These are phyloP conservation scores for Mechanitis mazaeus DNA, from an alignment of 2,888 invertebrate species.

Conservation along the genomic window DNA sequence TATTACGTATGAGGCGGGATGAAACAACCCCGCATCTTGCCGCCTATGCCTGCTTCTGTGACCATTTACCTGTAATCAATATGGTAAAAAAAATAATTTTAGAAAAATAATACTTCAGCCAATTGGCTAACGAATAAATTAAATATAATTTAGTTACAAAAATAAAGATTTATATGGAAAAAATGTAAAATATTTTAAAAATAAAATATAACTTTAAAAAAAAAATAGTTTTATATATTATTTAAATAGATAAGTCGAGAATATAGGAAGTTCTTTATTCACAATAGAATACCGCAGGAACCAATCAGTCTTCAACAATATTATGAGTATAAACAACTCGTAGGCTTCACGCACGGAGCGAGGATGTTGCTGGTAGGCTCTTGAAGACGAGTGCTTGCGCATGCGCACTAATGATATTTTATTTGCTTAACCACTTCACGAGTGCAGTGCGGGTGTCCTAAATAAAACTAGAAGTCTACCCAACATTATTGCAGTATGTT, in stretches of 20 bases:
- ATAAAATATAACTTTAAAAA: no score
- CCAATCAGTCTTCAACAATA: constrained; percentile 42
- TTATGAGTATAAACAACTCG: constrained; percentile 63
- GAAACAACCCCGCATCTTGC: constrained; percentile 84
- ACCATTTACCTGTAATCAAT: constrained; percentile 55
- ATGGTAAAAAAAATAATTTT: no score
- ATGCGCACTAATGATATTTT: constrained; percentile 22
- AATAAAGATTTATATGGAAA: no score
- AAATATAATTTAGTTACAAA: no score
- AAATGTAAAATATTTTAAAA: no score
- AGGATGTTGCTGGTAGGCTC: constrained; percentile 27
- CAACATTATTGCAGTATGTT: no score
- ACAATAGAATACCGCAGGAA: constrained; percentile 39
- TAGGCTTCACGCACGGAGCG: constrained; percentile 28
- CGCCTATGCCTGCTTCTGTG: constrained; percentile 85
- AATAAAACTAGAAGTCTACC: constrained; percentile 8
- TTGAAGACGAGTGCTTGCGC: constrained; percentile 28
- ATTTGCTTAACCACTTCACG: constrained; percentile 14
- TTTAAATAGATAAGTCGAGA: background rate
- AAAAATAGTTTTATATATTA: no score
- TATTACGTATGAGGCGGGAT: constrained; percentile 83
- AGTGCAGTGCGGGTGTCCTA: constrained; percentile 15
- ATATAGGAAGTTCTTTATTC: constrained; percentile 17
- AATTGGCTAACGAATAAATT: no score
- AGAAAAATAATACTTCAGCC: no score